Percentiles rank a stretch among this genome's conserved stretches.
Evolutionary conservation across 2,888 invertebrate species (phyloP).

Genomic region (Eustalomyia histrio): DNA sequence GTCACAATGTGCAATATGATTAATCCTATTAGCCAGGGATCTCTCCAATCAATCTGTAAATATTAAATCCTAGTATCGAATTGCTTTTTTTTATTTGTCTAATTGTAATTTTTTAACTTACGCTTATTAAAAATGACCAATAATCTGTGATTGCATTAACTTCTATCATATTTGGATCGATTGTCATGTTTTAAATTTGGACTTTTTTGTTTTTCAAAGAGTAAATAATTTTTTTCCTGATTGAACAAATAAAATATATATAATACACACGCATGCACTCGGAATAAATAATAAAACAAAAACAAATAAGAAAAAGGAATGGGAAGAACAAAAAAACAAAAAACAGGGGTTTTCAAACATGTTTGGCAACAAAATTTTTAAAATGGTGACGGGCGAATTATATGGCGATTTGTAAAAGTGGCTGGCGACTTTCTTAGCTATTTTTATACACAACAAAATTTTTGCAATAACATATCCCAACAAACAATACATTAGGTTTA

Average conservation of each 20-base stretch:
- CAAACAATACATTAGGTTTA: too few relatives aligned
- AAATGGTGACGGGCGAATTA: too few relatives aligned
- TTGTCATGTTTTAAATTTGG: conserved; percentile 63
- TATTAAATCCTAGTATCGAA: not conserved
- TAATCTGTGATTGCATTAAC: conserved; percentile 87
- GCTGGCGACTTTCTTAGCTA: too few relatives aligned
- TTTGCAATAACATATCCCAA: too few relatives aligned
- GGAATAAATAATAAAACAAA: not conserved
- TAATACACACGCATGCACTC: not conserved
- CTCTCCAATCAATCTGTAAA: conserved; percentile 91
- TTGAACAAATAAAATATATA: not conserved
- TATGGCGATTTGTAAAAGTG: too few relatives aligned
- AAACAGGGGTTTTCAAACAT: too few relatives aligned
- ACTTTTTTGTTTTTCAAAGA: conserved; percentile 9
- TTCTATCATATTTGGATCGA: conserved; percentile 84
- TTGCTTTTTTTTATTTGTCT: not conserved
- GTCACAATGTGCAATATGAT: conserved; percentile 88
- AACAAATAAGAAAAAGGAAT: not conserved
- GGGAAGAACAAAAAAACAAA: conserved; percentile 1
- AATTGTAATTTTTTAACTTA: conserved; percentile 80
- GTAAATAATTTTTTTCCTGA: not conserved
- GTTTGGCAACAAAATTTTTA: too few relatives aligned
- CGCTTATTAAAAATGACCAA: conserved; percentile 88
- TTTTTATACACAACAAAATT: too few relatives aligned
- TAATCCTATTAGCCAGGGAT: conserved; percentile 91